phyloP scores from a whole-genome alignment of 1,140 invertebrate species.

The Saxidomus purpurata region DNA sequence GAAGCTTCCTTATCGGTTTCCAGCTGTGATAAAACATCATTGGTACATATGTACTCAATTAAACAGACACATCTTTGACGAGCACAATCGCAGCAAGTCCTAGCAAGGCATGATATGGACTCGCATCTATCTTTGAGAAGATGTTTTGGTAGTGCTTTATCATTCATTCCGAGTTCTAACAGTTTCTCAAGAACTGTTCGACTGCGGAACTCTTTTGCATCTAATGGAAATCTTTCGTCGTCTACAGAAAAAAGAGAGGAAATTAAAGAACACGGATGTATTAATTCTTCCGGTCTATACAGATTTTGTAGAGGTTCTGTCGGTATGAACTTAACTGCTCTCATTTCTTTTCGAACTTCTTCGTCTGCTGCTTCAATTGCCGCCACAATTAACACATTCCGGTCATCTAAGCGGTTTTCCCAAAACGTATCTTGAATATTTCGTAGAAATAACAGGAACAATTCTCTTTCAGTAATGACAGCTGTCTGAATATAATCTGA shows the following conservation, averaged over 20 bases:
- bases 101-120: constrained; percentile 35
- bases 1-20: not conserved
- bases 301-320: constrained; percentile 53
- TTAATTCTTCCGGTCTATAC: constrained; percentile 11
- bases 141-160: constrained; percentile 51
- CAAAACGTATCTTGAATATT: constrained; percentile 11
- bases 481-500: not conserved
- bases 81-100: constrained; percentile 2
- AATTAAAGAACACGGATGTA: constrained; percentile 37
- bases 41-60: constrained; percentile 48
- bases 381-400: not conserved
- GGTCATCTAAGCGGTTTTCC: not conserved
- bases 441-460: constrained; percentile 8
- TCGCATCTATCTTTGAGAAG: constrained; percentile 67
- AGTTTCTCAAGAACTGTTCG: constrained; percentile 35
- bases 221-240: constrained; percentile 42
- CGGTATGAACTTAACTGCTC: constrained; percentile 11
- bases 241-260: not conserved
- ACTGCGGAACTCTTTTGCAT: not conserved
- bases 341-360: not conserved
- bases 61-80: constrained; percentile 29
- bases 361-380: not conserved
- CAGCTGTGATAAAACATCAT: not conserved
- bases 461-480: not conserved
- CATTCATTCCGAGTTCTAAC: constrained; percentile 66